Percentiles rank a stretch among this genome's conserved stretches.
Conservation (phyloP, 2,113 vertebrate species). For the Boulengeromyrus knoepffleri region DNA sequence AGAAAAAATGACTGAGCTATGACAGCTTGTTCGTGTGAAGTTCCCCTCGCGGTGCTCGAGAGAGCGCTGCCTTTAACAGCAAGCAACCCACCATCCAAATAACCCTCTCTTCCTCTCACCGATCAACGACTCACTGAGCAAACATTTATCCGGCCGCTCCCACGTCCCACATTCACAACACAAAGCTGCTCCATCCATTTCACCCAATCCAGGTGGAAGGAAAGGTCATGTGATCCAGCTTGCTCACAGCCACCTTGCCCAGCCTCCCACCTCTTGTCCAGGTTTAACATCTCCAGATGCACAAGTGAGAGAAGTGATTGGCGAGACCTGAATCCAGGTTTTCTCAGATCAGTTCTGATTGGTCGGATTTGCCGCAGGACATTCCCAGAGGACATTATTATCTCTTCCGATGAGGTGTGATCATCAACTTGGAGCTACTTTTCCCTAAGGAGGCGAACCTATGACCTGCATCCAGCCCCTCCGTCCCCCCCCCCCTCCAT, state of each 20-base stretch:
- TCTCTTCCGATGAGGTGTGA: slow-evolving; percentile 52
- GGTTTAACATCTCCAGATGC: not conserved
- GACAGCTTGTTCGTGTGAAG: not conserved
- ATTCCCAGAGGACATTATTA: slow-evolving; percentile 1
- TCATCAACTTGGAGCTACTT: slow-evolving; percentile 64
- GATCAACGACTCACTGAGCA: not conserved
- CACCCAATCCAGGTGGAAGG: not conserved
- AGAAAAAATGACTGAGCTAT: not conserved
- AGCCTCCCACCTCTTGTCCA: not conserved
- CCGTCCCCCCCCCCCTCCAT: slow-evolving; percentile 48
- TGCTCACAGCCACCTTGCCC: not conserved
- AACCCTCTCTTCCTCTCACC: not conserved
- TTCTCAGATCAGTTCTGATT: not conserved
- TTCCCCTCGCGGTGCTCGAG: not conserved
- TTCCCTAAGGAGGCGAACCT: slow-evolving; percentile 61
- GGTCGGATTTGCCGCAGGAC: not conserved
- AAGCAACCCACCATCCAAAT: not conserved
- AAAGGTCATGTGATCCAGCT: not conserved
- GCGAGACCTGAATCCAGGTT: not conserved
- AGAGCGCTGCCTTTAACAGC: not conserved
- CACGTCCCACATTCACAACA: not conserved
- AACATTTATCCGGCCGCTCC: not conserved
- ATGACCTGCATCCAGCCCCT: slow-evolving; percentile 39
- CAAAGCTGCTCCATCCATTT: not conserved
- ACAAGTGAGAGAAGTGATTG: not conserved